Evolutionary conservation across 2,888 invertebrate genomes (phyloP).

Genomic region (Cerastis leucographa): DNA sequence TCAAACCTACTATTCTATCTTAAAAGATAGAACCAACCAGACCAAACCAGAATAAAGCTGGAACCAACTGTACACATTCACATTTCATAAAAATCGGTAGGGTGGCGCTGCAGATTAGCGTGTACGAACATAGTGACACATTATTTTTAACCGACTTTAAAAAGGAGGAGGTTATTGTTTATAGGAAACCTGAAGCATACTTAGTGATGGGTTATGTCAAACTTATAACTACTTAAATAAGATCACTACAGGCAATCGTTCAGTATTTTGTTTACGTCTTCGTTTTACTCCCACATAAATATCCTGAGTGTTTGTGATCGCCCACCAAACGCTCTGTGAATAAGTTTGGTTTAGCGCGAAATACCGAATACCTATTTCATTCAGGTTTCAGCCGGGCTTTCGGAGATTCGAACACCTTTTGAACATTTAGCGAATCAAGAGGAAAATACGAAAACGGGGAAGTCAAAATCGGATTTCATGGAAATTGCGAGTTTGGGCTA

Average conservation of each 20-base stretch:
- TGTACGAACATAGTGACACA: background rate
- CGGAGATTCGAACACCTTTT: slow-evolving; percentile 18
- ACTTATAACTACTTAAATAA: background rate
- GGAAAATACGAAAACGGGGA: background rate
- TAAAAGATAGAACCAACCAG: background rate
- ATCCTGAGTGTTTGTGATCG: background rate
- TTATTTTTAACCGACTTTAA: too few relatives aligned
- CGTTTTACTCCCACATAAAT: background rate
- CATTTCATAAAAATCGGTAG: background rate
- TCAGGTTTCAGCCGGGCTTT: background rate
- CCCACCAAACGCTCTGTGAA: background rate
- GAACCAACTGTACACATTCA: background rate
- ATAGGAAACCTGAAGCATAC: background rate
- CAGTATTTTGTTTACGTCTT: background rate
- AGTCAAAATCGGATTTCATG: slow-evolving; percentile 4
- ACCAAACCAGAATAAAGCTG: too few relatives aligned
- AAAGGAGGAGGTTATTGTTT: too few relatives aligned
- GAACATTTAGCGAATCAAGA: slow-evolving; percentile 11
- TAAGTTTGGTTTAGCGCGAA: background rate
- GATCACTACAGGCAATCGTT: background rate
- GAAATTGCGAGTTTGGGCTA: background rate
- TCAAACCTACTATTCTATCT: background rate
- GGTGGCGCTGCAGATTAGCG: background rate
- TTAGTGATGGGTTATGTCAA: background rate
- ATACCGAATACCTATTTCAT: slow-evolving; percentile 5